Base-by-base conservation (phyloP, 2,113 vertebrate species). In the Porphyrio hochstetteri region DNA sequence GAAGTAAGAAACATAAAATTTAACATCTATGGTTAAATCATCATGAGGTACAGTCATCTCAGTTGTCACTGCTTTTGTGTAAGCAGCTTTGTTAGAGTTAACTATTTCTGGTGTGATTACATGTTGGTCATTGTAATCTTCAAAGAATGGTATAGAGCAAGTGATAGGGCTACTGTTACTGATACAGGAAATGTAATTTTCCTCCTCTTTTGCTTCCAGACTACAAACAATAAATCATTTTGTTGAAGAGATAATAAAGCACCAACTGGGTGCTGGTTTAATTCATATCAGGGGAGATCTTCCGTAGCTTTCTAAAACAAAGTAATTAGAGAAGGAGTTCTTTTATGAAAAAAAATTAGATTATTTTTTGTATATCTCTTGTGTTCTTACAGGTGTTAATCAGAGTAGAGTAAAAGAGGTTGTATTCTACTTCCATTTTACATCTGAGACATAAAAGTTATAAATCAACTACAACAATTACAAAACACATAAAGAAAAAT, bases 211-310 rank as follows among this genome's bases (percentile, higher is more conserved):
- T 98, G 97, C 97, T 98, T 98, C 98, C 97, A 94, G 96, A 97
- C 97, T 98, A 97, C 97, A 98, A 98, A 98, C 97, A 98, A 98
- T 98, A 98, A 98, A 99, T 98, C 97, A 98, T 98, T 98, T 98
- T 98, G 96, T 97, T 98, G 97, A 98, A 98, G 97, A 98, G 98
- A 98, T 99, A 98, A 98, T 98, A 98, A 98, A 98, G 96, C 97
- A 98, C 95, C 97, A 98, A 98, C 95, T 98, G 98, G 97, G 97
- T 98, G 97, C 97, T 98, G 96, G 96, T 98, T 98, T 98, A 98
- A 98, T 98, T 99, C 98, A 97, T 98, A 96, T 98, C 97, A 98
- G 97, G 98, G 97, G 98, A 99, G 98, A 99, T 98, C 97, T 98
- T 97, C 95, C 96, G 93, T 98, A 97, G 65, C 88, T 86, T 97